phyloP scores from a whole-genome alignment of 2,888 invertebrate species.

The Caenorhabditis sp. region DNA sequence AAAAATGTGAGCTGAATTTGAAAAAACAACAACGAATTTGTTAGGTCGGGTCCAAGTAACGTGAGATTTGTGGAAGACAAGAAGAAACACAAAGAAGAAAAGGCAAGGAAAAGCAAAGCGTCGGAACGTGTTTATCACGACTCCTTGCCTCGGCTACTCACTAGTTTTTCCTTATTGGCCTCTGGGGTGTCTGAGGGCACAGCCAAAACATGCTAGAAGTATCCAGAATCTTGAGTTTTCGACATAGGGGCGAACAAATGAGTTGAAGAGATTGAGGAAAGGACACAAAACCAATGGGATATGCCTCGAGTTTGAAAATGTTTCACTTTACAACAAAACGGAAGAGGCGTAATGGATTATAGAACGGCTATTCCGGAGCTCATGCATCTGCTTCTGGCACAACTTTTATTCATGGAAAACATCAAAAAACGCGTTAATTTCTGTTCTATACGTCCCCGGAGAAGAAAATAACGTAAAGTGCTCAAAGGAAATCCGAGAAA shows the following conservation, averaged over 20 bases:
- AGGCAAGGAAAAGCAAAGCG: constrained; percentile 8
- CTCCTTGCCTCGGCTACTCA: constrained; percentile 27
- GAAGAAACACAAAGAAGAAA: background rate
- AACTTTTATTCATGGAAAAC: background rate
- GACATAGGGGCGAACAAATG: constrained; percentile 29
- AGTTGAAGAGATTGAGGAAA: constrained; percentile 14
- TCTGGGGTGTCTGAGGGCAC: constrained; percentile 42
- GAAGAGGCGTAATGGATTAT: constrained; percentile 8
- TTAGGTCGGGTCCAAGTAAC: background rate
- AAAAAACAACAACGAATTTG: background rate
- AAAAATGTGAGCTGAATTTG: background rate
- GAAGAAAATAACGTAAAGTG: constrained; percentile 27
- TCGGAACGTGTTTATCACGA: constrained; percentile 23
- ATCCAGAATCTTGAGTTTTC: background rate
- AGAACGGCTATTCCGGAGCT: constrained; percentile 4
- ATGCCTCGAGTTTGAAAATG: constrained; percentile 8
- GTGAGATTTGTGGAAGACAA: background rate
- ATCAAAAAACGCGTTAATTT: constrained; percentile 8
- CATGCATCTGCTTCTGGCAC: too few relatives aligned
- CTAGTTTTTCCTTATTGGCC: constrained; percentile 53
- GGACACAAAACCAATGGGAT: constrained; percentile 36
- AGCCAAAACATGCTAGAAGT: constrained; percentile 36
- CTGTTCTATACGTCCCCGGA: background rate
- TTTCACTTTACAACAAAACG: constrained; percentile 45
- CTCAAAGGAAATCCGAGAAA: constrained; percentile 38